Base-by-base conservation (phyloP, 2,113 vertebrate species). In the Platichthys stellatus region DNA sequence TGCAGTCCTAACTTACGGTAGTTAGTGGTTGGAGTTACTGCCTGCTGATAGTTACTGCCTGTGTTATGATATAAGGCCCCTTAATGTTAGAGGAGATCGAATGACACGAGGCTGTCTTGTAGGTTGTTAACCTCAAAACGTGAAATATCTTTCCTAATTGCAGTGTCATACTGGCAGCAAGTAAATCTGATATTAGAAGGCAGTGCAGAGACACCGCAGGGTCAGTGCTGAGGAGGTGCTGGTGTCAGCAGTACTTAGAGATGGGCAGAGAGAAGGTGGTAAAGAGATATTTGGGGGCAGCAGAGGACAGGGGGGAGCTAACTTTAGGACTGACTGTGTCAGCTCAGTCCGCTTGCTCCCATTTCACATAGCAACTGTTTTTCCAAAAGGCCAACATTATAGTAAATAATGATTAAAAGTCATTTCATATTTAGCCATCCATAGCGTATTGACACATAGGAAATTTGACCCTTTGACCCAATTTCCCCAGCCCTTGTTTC, bases 171-270 rank as follows among this genome's bases (percentile, higher is more conserved):
- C 28, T 76, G 79, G 35, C 56, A 76, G 57, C 2, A 51, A 67
- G 68, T 88, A 64, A 86, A 82, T 67, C 65, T 75, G 78, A 84
- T 78, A 62, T 74, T 69, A 17, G 20, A 13, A 47, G 63, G 64
- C 66, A 69, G 56, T 35, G n/a, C 13, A 14, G 67, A 73, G 47
- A 81, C 62, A 67, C 51, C 56, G 10, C 28, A 53, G 74, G 80
- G 78, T 85, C 82, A 77, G 43, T 31, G 64, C 76, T 72, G 76
- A 69, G 31, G 75, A 87, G 65, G 38, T 81, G 83, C 70, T 72
- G 21, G 69, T 80, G 84, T 91, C 85, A 84, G 86, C 86, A 76
- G 56, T 59, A 45, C 67, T 38, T 21, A 47, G 57, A 7, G 59
- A 51, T 54, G 63, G 47, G 54, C 3, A 0, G 45, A 5, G 58